These are phyloP conservation scores for Egretta garzetta DNA, from an alignment of 2,113 vertebrate species.

Conservation along the genomic window DNA sequence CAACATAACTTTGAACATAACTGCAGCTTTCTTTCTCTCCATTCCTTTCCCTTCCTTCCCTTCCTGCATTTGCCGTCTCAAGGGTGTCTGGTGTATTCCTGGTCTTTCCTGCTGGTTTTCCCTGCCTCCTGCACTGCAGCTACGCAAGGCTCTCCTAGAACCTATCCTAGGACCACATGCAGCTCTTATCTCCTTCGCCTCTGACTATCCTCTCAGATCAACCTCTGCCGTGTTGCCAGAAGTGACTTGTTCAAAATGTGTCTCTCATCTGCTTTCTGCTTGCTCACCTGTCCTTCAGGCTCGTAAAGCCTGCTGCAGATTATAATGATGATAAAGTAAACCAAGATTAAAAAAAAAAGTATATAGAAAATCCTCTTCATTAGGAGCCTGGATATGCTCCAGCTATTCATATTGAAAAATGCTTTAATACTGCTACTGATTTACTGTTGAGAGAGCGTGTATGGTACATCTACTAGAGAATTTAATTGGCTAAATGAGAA, in stretches of 20 bases:
- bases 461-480: not conserved
- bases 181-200: not conserved
- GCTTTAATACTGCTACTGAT: not conserved
- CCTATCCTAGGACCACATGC: not conserved
- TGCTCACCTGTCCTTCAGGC: constrained; percentile 11
- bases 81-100: not conserved
- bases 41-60: not conserved
- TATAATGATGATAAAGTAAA: not conserved
- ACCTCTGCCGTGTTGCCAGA: not conserved
- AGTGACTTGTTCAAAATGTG: not conserved
- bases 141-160: not conserved
- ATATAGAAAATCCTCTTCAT: constrained; percentile 19
- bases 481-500: constrained; percentile 34
- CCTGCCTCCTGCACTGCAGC: not conserved
- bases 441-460: not conserved
- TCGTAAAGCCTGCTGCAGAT: not conserved
- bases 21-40: not conserved
- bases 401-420: not conserved
- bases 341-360: not conserved
- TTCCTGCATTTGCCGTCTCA: not conserved
- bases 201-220: not conserved
- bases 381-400: not conserved
- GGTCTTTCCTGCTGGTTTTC: not conserved
- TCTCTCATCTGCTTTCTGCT: constrained; percentile 32
- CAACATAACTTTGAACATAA: not conserved